Evolutionary conservation across 2,888 invertebrate species (phyloP).

Genomic region (Drosophila imparisetae): DNA sequence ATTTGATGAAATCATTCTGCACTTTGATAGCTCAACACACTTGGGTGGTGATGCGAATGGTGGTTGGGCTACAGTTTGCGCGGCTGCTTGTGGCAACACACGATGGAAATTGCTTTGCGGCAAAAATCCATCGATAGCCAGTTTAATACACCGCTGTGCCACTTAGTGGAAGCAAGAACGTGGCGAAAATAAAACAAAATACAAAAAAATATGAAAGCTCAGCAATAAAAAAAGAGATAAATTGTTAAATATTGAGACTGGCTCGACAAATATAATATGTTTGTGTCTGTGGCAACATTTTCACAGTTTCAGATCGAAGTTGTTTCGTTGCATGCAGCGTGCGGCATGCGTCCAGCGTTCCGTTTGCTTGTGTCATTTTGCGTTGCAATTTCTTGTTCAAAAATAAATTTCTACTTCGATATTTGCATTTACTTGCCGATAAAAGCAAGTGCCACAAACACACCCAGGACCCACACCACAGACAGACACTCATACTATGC

Average conservation of each 20-base stretch:
- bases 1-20: slow-evolving; percentile 70
- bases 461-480: slow-evolving; percentile 23
- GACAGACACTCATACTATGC: slow-evolving; percentile 17
- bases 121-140: slow-evolving; percentile 42
- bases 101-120: slow-evolving; percentile 54
- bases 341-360: not conserved
- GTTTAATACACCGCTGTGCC: slow-evolving; percentile 57
- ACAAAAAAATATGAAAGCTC: not conserved
- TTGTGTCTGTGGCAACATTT: slow-evolving; percentile 6
- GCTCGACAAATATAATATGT: slow-evolving; percentile 18
- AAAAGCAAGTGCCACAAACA: slow-evolving; percentile 55
- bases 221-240: slow-evolving; percentile 13
- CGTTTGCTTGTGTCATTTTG: slow-evolving; percentile 14
- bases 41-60: not conserved
- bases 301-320: slow-evolving; percentile 21
- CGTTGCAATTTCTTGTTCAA: slow-evolving; percentile 38
- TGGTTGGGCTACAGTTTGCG: not conserved
- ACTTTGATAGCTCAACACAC: slow-evolving; percentile 26
- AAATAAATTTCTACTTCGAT: slow-evolving; percentile 61
- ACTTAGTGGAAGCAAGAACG: slow-evolving; percentile 39
- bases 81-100: slow-evolving; percentile 10
- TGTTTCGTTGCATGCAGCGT: slow-evolving; percentile 31
- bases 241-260: slow-evolving; percentile 45
- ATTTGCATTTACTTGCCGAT: slow-evolving; percentile 61
- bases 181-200: slow-evolving; percentile 9